Evolutionary conservation across 2,797 vertebrate species (phyloP).

Genomic region (Lepus oiostolus): DNA sequence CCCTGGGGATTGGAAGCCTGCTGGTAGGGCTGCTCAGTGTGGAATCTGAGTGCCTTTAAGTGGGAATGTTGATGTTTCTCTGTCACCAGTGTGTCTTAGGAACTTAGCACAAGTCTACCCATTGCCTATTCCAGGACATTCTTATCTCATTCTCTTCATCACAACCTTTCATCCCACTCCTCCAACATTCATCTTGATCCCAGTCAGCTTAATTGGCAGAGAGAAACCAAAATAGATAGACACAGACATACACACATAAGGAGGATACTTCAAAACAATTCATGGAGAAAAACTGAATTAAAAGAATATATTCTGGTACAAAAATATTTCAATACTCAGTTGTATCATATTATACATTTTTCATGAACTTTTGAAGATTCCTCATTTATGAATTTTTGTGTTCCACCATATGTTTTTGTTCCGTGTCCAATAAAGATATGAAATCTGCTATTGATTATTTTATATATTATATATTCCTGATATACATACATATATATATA

Average conservation of each 20-base stretch:
- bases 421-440: too few species aligned
- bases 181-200: not conserved
- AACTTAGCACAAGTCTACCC: not conserved
- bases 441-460: too few species aligned
- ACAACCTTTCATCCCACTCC: not conserved
- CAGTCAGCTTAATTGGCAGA: not conserved
- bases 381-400: too few species aligned
- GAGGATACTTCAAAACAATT: too few species aligned
- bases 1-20: not conserved
- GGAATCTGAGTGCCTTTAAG: not conserved
- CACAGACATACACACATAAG: too few species aligned
- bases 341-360: too few species aligned
- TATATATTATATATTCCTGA: not conserved
- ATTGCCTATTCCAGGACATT: not conserved
- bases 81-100: not conserved
- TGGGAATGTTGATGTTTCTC: not conserved
- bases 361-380: too few species aligned
- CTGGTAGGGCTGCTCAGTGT: not conserved
- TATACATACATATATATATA: not conserved
- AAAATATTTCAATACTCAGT: too few species aligned
- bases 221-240: not conserved
- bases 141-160: not conserved
- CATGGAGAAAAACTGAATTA: too few species aligned
- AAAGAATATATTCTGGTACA: too few species aligned
- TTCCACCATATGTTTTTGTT: too few species aligned